Evolutionary conservation across 53 echinoderm and acorn worm species (phyloP), one percentile per base, ranked within the genome.

Genomic region (Temnopleurus reevesii): DNA sequence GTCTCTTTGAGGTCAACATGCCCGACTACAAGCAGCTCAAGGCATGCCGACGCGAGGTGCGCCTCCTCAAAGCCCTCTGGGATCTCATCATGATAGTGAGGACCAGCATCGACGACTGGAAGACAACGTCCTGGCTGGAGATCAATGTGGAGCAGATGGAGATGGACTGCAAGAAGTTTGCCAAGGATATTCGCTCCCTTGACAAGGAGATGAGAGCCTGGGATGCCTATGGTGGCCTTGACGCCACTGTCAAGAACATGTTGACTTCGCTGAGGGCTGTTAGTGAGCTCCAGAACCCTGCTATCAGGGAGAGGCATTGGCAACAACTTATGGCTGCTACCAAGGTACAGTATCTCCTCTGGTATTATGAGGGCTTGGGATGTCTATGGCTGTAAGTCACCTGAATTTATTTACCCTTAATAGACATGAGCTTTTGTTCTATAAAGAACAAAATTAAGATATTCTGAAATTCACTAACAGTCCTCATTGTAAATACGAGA

Each of bases 141-240:
- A 97, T 97, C 98, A 94, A 97, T 85, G 98, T 97, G 8, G 98
- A 97, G 86, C 98, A 97, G 94, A 97, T 97, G 97, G 97, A 97
- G 85, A 97, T 97, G 88, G 98, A 97, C 91, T 95, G 98, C 81
- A 97, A 97, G 94, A 97, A 97, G 90, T 97, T 97, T 81, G 98
- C 98, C 89, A 97, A 97, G 76, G 95, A 97, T 84, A 97, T 97
- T 90, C 93, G 98, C 21, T 89, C 90, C 53, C 66, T 97, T 90
- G 98, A 97, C 92, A 97, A 97, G 79, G 98, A 97, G 92, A 97
- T 95, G 98, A 89, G 98, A 31, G 98, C 98, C 13, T 97, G 98
- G 98, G 98, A 97, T 29, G 98, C 95, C 18, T 97, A 97, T 34
- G 36, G 63, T 29, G 98, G 98, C 38, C 92, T 97, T 77, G 98